Percentiles rank a stretch among this genome's conserved stretches.
Evolutionary conservation across 2,113 vertebrate genomes (phyloP).

Genomic region (Pelobates fuscus): DNA sequence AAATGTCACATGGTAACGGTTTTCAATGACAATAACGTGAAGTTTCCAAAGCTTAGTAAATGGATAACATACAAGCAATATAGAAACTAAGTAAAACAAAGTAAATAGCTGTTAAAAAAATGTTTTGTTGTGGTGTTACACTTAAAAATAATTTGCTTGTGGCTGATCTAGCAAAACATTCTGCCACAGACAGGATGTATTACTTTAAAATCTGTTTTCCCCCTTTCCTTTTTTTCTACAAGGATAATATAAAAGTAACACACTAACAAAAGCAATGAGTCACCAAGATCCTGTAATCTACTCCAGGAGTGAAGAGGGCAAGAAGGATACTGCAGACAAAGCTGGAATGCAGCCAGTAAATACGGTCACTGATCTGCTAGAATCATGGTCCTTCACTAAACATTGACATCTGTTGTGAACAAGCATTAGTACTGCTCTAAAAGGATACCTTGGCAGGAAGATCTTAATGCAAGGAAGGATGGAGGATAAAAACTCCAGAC

Average conservation of each 20-base stretch:
- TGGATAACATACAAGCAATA: no score
- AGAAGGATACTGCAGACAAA: slow-evolving; percentile 36
- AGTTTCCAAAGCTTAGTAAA: no score
- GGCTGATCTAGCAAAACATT: slow-evolving; percentile 4
- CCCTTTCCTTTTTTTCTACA: slow-evolving; percentile 2
- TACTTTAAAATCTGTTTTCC: slow-evolving; percentile 11
- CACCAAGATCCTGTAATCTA: slow-evolving; percentile 40
- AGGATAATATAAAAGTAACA: slow-evolving; percentile 22
- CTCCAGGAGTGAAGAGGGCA: slow-evolving; percentile 42
- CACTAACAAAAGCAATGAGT: slow-evolving; percentile 34
- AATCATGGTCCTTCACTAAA: neutral
- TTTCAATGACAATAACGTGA: no score
- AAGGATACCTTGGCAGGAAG: slow-evolving; percentile 4
- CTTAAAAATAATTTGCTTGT: slow-evolving; percentile 1
- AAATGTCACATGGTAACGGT: no score
- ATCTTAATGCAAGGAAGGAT: neutral
- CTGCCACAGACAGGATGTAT: slow-evolving; percentile 21
- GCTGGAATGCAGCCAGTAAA: slow-evolving; percentile 12
- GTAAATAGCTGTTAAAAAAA: neutral
- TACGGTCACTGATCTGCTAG: slow-evolving; percentile 11
- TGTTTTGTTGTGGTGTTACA: neutral
- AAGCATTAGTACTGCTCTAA: neutral
- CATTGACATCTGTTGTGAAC: neutral
- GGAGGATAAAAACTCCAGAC: neutral
- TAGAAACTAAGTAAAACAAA: neutral